Percentiles rank a stretch among this genome's conserved stretches.
Evolutionary conservation across 1,140 invertebrate species (phyloP).

Genomic region (Papilio helenus): DNA sequence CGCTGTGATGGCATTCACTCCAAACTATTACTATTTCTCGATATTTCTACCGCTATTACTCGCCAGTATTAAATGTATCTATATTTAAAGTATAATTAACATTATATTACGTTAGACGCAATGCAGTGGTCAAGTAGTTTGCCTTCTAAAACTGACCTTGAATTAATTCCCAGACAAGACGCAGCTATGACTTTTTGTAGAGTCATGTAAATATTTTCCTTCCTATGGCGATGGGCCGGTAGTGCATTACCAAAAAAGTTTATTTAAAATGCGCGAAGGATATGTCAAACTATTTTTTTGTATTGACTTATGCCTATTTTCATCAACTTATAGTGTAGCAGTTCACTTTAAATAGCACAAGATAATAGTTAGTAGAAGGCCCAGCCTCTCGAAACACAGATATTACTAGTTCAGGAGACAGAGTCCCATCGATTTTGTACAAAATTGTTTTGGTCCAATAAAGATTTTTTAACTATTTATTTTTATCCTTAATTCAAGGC

Average conservation of each 20-base stretch:
- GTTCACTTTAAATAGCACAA: too few species aligned
- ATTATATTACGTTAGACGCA: not conserved
- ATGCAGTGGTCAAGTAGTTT: not conserved
- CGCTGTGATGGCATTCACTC: not conserved
- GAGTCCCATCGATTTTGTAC: too few species aligned
- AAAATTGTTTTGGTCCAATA: too few species aligned
- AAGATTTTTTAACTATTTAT: too few species aligned
- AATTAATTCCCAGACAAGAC: not conserved
- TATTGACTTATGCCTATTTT: too few species aligned
- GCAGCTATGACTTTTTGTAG: not conserved
- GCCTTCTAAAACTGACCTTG: conserved; percentile 14
- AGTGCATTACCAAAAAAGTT: not conserved
- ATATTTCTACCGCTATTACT: too few species aligned
- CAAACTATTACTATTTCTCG: too few species aligned
- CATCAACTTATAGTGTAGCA: too few species aligned
- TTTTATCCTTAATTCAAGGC: too few species aligned
- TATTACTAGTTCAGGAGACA: too few species aligned
- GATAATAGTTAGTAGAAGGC: too few species aligned
- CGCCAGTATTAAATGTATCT: not conserved
- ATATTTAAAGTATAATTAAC: not conserved
- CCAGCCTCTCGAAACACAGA: too few species aligned
- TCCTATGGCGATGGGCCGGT: not conserved
- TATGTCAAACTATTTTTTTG: not conserved
- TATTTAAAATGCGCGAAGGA: not conserved
- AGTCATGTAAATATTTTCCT: not conserved